Evolutionary conservation across 2,888 invertebrate genomes (phyloP), one percentile per base, ranked within the genome.

Genomic region (Lithophane semibrunnea): DNA sequence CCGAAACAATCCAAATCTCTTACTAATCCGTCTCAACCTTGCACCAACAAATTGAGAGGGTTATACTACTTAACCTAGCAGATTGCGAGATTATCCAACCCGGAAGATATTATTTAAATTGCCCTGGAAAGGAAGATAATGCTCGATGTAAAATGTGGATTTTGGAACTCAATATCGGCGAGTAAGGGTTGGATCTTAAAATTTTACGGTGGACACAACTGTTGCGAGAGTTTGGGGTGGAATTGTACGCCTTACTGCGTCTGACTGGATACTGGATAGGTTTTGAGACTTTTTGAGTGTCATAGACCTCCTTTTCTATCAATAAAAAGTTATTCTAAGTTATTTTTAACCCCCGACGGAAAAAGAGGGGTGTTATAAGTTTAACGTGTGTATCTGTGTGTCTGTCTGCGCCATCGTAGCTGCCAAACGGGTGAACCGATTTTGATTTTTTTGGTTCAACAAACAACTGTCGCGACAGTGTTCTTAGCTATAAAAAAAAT

Each of bases 101-200:
- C 29, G 44, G 65, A 76, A 85, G 86, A 86, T 85, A 85, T 87
- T 85, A 85, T 85, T 87, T 85, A 83, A 86, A 86, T 87, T 75
- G 49, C 64, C 47, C 58, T 70, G 69, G 70, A 74, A 84, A 60
- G 66, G 58, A 61, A 86, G 80, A 80, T 77, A 87, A 85, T 70
- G 65, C 42, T 61, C n/a, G 60, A 42, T 73, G 75, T 79, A 81
- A 86, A 86, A 79, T 84, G 77, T 75, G 47, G 65, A 79, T 82
- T 86, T 66, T 75, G 61, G 69, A 69, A 84, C 76, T 86, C 75
- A 82, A 88, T 88, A 88, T 86, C 77, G 67, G 63, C 66, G 61
- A 80, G 72, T 71, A 75, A 71, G 79, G 72, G 78, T 58, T 61
- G 42, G 75, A 66, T 75, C 74, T 88, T 86, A 84, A 86, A 79